Evolutionary conservation across 1,140 invertebrate species (phyloP), one percentile per base, ranked within the genome.

Genomic region (Drosophila kurseongensis): DNA sequence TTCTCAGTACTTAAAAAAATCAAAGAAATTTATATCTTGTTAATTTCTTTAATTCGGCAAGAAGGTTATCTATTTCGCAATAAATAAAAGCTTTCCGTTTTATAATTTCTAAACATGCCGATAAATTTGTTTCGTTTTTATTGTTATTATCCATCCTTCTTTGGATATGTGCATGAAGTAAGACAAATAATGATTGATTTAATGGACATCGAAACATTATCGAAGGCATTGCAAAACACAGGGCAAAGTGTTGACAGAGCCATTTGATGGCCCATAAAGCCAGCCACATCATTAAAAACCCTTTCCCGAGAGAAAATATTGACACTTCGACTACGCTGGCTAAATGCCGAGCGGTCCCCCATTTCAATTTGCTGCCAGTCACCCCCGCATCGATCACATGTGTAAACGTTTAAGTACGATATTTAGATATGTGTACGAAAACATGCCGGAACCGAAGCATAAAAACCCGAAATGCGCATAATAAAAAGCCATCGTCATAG

Each of bases 331-430:
- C 23, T 40, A 41, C 50, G 61, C 73, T 50, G 35, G 66, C 72
- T 76, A 76, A 54, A 76, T 66, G 48, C 42, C 40, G 23, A 14
- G 35, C 65, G 27, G 54, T 44, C 41, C 45, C 55, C 69, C 69
- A 73, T 52, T 54, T 61, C 71, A 52, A 60, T 54, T 59, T 62
- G 38, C 58, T 41, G 36, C 32, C 67, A 13, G n/a, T 27, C 56
- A 47, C 45, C 44, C 42, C 23, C 55, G 57, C 71, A 42, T 66
- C 45, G 56, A 41, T 48, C 68, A 72, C 82, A 86, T 78, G 74
- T 86, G 82, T 86, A 88, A 86, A 71, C 82, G 83, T 88, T 86
- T 86, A 86, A 86, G 82, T 83, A 88, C 65, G 81, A 81, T 81
- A 85, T 85, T 86, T 85, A 85, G 82, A 86, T 88, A 82, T 86